Base-by-base conservation (phyloP, 2,888 invertebrate genomes). In the Dolichopus griseipennis region DNA sequence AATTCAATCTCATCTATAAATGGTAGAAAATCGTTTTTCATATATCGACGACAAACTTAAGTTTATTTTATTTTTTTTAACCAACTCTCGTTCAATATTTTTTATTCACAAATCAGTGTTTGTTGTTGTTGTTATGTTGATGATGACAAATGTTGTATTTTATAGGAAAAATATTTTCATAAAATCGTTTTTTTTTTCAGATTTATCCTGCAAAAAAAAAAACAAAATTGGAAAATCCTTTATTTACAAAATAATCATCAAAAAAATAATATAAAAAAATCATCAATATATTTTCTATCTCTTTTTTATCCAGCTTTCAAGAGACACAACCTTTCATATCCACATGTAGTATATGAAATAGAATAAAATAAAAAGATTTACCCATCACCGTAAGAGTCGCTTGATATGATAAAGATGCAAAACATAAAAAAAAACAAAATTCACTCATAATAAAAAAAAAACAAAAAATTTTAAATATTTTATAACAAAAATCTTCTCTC, bases 61-160 rank as follows among this genome's bases (percentile, higher is more conserved):
- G 18, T 2, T 52, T 18, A 52, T 18, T 52, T 52, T 52, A 12
- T 15, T 41, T 15, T 52, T 52, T 18, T 18, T 52, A n/a, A 2
- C 15, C n/a, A 52, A n/a, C n/a, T n/a, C 15, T 18, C 52, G 9
- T n/a, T 52, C 52, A 12, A n/a, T n/a, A 18, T 52, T 52, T 52
- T 15, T 43, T 43, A 2, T 52, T 52, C 18, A n/a, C n/a, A 27
- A 27, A 27, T 27, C 27, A 4, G 27, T 52, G 9, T 18, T 52
- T 52, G 52, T 52, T 37, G 37, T 4, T 9, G 43, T 18, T 52
- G 9, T 52, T 2, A 12, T 52, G 2, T 52, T 52, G 52, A 52
- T 52, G 52, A 52, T 52, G 52, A 52, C 52, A 52, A 52, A 52
- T 52, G 52, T n/a, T 52, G 52, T 52, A 52, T 52, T 52, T 52